These are phyloP conservation scores for Heterochromis multidens DNA, from an alignment of 2,113 vertebrate genomes.

Conservation along the genomic window DNA sequence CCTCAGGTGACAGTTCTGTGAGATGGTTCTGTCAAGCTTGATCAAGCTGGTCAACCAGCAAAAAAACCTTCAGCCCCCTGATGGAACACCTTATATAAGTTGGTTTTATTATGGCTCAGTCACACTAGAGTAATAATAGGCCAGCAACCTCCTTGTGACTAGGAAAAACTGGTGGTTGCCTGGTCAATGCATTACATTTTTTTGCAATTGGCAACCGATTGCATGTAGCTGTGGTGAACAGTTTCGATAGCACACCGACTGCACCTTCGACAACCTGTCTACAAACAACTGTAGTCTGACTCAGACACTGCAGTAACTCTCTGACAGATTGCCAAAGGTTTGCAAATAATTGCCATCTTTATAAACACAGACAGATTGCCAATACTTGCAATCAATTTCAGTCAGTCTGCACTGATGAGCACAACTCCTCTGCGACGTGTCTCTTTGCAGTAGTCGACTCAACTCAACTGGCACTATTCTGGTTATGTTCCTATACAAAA, in stretches of 20 bases:
- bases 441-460: too few species aligned
- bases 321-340: not conserved
- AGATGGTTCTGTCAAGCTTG: not conserved
- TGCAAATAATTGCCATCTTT: not conserved
- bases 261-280: not conserved
- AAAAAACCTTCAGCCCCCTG: not conserved
- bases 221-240: not conserved
- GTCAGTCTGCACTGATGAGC: too few species aligned
- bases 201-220: not conserved
- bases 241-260: not conserved
- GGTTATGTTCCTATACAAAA: too few species aligned
- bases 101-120: not conserved
- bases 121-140: not conserved
- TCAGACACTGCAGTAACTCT: not conserved
- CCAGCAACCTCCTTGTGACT: fast-evolving
- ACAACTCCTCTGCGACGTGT: too few species aligned
- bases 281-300: not conserved
- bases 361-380: too few species aligned
- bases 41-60: not conserved
- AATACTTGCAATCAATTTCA: too few species aligned
- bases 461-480: too few species aligned
- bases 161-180: not conserved
- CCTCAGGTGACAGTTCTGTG: not conserved
- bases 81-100: not conserved
- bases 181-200: not conserved